Base-by-base conservation (phyloP, 1,140 invertebrate genomes). In the Drosophila subpulchrella region DNA sequence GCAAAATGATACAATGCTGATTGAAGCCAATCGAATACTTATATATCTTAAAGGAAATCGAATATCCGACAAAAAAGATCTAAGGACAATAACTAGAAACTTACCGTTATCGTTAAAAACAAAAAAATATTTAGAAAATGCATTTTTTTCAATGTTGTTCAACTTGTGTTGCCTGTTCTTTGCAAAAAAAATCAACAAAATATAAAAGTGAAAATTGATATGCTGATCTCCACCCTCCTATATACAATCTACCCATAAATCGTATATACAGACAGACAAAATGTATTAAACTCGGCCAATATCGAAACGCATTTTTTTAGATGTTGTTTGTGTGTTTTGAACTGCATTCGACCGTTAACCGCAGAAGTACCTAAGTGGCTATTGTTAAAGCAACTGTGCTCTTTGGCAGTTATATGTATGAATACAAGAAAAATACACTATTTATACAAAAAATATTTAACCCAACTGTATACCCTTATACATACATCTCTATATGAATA, bases 1-100 rank as follows among this genome's bases (percentile, higher is more conserved):
- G 75, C 74, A 53, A 57, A 75, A 57, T 56, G 41, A 27, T 27
- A 27, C 46, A 75, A 57, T 67, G 48, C 24, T n/a, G 65, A 58
- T 56, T 46, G 48, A 15, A 67, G 48, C 63, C 59, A 78, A 61
- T 73, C 50, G 50, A 66, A 66, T 78, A 70, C 56, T 74, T 74
- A 39, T 41, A 60, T 55, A 70, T 54, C 47, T 70, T 70, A 65
- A 74, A 62, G 47, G 38, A 68, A 68, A 54, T 60, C 47, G 58
- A 62, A 79, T 88, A 88, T 83, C 83, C 83, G 57, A 71, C 48
- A 60, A 30, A 48, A 46, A 75, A 86, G 68, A 67, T 70, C 61
- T 53, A 88, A 77, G 63, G 83, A 88, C 83, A 88, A 88, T 88
- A 88, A 88, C 83, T 88, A 88, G 84, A 89, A 89, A 83, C 79